phyloP scores from a whole-genome alignment of 2,888 invertebrate genomes.

The Dorcus hopei region DNA sequence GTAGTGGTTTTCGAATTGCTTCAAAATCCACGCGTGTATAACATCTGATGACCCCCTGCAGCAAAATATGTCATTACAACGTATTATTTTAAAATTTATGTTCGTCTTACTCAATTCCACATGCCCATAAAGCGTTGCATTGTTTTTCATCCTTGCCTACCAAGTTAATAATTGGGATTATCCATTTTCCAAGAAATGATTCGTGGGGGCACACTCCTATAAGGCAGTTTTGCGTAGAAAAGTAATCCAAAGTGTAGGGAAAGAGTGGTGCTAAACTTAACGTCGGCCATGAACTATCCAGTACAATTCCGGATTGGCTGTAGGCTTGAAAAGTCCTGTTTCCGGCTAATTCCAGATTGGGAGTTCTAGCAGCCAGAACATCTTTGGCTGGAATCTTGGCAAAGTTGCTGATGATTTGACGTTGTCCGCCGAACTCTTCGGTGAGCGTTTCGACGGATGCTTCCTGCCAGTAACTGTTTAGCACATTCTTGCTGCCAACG shows the following conservation, averaged over 20 bases:
- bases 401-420: slow-evolving; percentile 39
- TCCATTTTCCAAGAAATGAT: slow-evolving; percentile 61
- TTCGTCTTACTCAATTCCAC: slow-evolving; percentile 3
- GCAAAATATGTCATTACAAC: not conserved
- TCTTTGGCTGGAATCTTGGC: slow-evolving; percentile 41
- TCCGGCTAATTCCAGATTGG: slow-evolving; percentile 58
- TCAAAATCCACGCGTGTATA: slow-evolving; percentile 47
- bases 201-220: slow-evolving; percentile 58
- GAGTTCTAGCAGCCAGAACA: slow-evolving; percentile 49
- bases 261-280: slow-evolving; percentile 53
- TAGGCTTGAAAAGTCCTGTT: slow-evolving; percentile 59
- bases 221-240: slow-evolving; percentile 55
- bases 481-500: slow-evolving; percentile 6
- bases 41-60: slow-evolving; percentile 30
- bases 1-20: slow-evolving; percentile 50
- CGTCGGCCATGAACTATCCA: slow-evolving; percentile 64
- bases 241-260: slow-evolving; percentile 68
- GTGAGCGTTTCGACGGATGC: slow-evolving; percentile 34
- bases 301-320: slow-evolving; percentile 50
- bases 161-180: slow-evolving; percentile 62
- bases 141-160: slow-evolving; percentile 47
- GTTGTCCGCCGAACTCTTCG: slow-evolving; percentile 45
- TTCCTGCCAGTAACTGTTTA: slow-evolving; percentile 40
- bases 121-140: slow-evolving; percentile 46
- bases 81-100: not conserved